Evolutionary conservation across 2,797 vertebrate genomes (phyloP), one percentile per base, ranked within the genome.

Genomic region (Anomalospiza imberbis): DNA sequence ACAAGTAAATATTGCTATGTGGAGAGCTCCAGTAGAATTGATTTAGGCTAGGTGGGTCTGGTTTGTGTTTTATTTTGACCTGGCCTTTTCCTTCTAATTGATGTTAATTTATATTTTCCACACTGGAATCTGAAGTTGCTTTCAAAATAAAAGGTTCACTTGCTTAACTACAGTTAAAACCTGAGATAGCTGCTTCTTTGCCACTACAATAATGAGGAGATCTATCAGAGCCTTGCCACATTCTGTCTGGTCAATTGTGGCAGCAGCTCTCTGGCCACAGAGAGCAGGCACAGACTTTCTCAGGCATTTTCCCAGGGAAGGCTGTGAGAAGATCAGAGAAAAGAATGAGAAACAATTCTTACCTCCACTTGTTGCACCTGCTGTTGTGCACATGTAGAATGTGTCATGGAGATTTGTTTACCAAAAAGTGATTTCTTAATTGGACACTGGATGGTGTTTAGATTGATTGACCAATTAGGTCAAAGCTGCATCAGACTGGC

Each of bases 191-290:
- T 44, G 12, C 17, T 77, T 31, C 19, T 86, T 60, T 67, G 26
- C 6, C 45, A 17, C 13, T 76, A 44, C 50, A 74, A 6, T 53
- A 50, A n/a, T 7, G 25, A 78, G 16, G 12, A 85, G 29, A 76
- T 70, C 51, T 17, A 24, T 29, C 24, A 21, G 15, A 65, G 14
- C 2, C 0, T 34, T 75, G 45, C 20, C 70, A 40, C 0, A 0
- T 88, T 45, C 63, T 63, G 74, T 22, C 34, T 72, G n/a, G n/a
- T 65, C 44, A 54, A 2, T 80, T 12, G 38, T 40, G 38, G 12
- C 12, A 13, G 38, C 38, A 40, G 38, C 38, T 40, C 38, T 40
- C 12, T 40, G 38, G 38, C 38, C 13, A 40, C 38, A 40, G 38
- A 40, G 38, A 40, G 38, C 38, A 40, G 38, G 38, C 38, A 40